phyloP scores from a whole-genome alignment of 2,113 vertebrate species.

The Gasterosteus nipponicus region DNA sequence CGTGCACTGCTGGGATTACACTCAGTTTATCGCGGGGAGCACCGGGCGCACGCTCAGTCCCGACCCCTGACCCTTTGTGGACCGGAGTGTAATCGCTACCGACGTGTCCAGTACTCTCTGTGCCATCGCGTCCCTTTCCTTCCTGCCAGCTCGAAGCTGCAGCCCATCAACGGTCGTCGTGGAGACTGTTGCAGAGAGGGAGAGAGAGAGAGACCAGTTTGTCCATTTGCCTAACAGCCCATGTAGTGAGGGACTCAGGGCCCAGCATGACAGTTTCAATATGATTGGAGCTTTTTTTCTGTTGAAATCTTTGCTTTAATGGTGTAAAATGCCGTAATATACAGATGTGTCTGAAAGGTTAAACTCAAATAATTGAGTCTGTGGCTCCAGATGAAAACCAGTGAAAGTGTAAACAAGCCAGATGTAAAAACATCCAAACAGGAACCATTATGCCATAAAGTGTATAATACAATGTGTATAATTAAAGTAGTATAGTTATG shows the following conservation, averaged over 20 bases:
- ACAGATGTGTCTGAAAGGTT: background rate
- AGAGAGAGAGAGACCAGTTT: constrained; percentile 19
- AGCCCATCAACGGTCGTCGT: constrained; percentile 48
- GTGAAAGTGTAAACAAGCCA: background rate
- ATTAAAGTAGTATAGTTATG: too few relatives aligned
- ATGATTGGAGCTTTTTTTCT: background rate
- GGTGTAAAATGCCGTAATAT: background rate
- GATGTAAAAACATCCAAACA: background rate
- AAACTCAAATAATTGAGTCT: background rate
- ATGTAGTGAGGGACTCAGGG: constrained; percentile 20
- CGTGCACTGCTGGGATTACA: constrained; percentile 30
- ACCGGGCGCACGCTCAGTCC: constrained; percentile 24
- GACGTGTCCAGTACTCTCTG: constrained; percentile 62
- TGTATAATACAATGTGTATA: background rate
- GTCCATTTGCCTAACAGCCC: constrained; percentile 29
- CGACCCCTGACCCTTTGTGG: constrained; percentile 61
- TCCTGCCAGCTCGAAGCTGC: constrained; percentile 49
- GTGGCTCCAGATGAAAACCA: background rate
- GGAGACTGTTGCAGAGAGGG: constrained; percentile 32
- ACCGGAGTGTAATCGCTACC: constrained; percentile 60
- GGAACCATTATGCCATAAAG: background rate
- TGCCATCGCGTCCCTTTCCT: constrained; percentile 35
- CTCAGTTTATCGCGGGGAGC: constrained; percentile 32
- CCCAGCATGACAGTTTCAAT: constrained; percentile 9
- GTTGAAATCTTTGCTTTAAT: background rate